phyloP scores from a whole-genome alignment of 2,797 vertebrate genomes.

The Protonibea diacanthus region DNA sequence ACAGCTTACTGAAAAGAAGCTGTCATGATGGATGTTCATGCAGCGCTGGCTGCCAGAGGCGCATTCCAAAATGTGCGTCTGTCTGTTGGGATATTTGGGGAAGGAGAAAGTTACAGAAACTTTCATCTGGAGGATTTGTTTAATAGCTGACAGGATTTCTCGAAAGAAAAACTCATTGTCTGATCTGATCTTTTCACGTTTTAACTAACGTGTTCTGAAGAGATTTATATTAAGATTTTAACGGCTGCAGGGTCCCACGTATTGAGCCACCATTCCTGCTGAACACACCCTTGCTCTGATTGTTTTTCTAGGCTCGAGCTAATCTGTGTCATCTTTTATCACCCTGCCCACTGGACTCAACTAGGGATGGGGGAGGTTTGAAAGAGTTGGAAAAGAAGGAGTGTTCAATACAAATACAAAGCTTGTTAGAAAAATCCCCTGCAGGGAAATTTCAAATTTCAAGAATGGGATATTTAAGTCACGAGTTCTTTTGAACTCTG shows the following conservation, averaged over 20 bases:
- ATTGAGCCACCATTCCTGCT: not conserved
- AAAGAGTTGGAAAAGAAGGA: slow-evolving; percentile 18
- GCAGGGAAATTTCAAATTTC: slow-evolving; percentile 19
- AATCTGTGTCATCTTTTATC: slow-evolving; percentile 59
- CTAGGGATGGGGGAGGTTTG: slow-evolving; percentile 27
- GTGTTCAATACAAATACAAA: slow-evolving; percentile 38
- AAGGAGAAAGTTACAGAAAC: slow-evolving; percentile 6
- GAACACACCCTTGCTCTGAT: slow-evolving; percentile 1
- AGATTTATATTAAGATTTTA: not conserved
- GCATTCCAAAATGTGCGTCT: slow-evolving; percentile 58
- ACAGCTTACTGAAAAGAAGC: slow-evolving; percentile 73
- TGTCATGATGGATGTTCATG: slow-evolving; percentile 83
- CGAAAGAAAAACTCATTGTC: not conserved
- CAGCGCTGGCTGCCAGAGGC: slow-evolving; percentile 72
- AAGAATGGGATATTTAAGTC: not conserved
- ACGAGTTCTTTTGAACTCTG: not conserved
- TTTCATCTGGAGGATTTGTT: slow-evolving; percentile 10
- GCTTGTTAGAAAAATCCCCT: slow-evolving; percentile 1
- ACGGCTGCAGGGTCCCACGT: not conserved
- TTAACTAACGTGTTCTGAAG: slow-evolving; percentile 7
- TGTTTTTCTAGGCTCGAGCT: slow-evolving; percentile 70
- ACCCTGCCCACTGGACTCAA: slow-evolving; percentile 40
- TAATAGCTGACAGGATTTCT: not conserved
- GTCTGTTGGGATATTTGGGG: slow-evolving; percentile 26
- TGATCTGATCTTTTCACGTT: too few relatives aligned